A percentile compares a stretch with the other conserved stretches of the same genome.
Conservation (phyloP, 2,113 vertebrate genomes). For the Phycodurus eques region DNA sequence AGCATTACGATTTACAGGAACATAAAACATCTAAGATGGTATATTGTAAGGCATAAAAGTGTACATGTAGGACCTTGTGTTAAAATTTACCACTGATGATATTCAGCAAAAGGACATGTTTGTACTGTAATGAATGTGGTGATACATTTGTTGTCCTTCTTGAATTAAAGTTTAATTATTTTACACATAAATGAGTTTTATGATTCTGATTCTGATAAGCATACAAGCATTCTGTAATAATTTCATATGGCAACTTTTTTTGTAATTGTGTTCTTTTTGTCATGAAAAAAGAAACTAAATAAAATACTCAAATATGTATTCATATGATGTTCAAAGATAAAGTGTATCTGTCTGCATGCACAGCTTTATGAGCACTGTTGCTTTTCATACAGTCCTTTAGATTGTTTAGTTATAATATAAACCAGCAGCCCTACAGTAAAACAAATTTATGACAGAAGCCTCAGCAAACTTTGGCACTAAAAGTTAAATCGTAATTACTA, state of each 20-base stretch:
- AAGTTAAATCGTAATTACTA: conserved; percentile 44
- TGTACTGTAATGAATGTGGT: no score
- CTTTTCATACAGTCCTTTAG: conserved; percentile 21
- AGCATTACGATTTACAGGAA: conserved; percentile 32
- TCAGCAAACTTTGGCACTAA: conserved; percentile 46
- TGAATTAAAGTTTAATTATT: no score
- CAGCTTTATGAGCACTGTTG: conserved; percentile 6
- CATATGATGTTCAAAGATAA: not conserved
- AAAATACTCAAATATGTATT: not conserved
- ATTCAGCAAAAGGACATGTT: not conserved
- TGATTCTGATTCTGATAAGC: no score
- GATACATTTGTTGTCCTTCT: not conserved
- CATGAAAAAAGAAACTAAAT: no score
- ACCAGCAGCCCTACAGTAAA: conserved; percentile 12
- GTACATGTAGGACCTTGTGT: not conserved
- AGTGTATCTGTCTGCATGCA: not conserved
- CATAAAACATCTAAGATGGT: not conserved
- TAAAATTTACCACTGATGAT: not conserved
- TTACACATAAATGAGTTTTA: not conserved
- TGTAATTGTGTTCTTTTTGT: no score
- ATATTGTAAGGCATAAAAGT: not conserved
- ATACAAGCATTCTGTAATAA: not conserved
- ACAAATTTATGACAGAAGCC: conserved; percentile 24
- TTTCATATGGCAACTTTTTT: not conserved
- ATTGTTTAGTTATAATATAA: conserved; percentile 7